Conservation (phyloP, 2,113 vertebrate genomes). For the Mixornis gularis region DNA sequence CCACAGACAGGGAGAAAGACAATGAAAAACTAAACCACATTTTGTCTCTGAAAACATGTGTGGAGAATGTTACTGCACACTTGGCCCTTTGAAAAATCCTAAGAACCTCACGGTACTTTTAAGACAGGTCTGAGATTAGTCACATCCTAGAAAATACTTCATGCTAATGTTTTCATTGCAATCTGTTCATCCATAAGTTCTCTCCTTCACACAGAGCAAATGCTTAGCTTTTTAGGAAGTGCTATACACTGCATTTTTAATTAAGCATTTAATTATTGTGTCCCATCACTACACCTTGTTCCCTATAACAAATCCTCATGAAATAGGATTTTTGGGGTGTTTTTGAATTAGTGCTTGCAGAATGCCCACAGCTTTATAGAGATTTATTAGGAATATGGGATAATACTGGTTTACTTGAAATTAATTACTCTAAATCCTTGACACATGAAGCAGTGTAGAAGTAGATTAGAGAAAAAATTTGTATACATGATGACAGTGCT, state of each 20-base stretch:
- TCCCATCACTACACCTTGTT: neutral
- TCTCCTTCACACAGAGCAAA: constrained; percentile 2
- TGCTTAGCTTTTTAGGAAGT: constrained; percentile 27
- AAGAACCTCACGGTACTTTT: neutral
- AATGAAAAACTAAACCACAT: neutral
- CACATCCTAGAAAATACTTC: constrained; percentile 18
- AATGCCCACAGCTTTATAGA: neutral
- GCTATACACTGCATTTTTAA: neutral
- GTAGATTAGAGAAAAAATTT: constrained; percentile 9
- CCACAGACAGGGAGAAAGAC: neutral
- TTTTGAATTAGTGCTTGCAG: neutral
- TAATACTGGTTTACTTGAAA: constrained; percentile 25
- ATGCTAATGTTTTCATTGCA: constrained; percentile 17
- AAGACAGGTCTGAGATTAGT: constrained; percentile 49
- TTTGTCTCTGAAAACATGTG: neutral
- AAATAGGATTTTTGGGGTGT: neutral
- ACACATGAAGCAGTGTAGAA: neutral
- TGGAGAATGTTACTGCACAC: neutral
- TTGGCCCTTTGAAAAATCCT: neutral
- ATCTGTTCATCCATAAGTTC: constrained; percentile 52
- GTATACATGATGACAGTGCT: neutral
- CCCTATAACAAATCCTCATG: neutral
- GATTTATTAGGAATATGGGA: constrained; percentile 17
- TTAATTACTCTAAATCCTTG: constrained; percentile 37
- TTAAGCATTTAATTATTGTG: neutral